A percentile compares a stretch with the other conserved stretches of the same genome.
Evolutionary conservation across 2,888 invertebrate species (phyloP).

Genomic region (Agrilus mali): DNA sequence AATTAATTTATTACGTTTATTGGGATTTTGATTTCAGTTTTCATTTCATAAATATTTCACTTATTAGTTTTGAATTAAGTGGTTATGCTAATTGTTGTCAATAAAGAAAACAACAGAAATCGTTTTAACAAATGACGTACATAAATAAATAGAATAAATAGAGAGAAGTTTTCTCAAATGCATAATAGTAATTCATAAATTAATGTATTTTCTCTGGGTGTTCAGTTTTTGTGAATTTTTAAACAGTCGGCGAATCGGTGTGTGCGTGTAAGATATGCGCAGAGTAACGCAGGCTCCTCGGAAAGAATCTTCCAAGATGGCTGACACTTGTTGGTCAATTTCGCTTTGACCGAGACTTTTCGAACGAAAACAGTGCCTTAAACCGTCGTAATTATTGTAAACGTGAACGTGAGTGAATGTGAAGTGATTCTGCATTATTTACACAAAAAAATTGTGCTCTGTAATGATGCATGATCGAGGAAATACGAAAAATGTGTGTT

Average conservation of each 20-base stretch:
- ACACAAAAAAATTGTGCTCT: constrained; percentile 9
- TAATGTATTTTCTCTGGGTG: not conserved
- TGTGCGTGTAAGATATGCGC: constrained; percentile 11
- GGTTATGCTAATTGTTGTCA: too few species aligned
- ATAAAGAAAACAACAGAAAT: not conserved
- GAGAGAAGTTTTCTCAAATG: not conserved
- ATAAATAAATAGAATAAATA: not conserved
- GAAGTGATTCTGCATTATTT: constrained; percentile 9
- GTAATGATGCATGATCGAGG: constrained; percentile 24
- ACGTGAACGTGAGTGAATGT: constrained; percentile 13
- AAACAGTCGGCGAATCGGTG: constrained; percentile 5
- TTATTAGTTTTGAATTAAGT: too few species aligned
- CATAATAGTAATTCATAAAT: not conserved
- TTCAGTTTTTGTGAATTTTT: not conserved
- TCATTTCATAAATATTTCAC: too few species aligned
- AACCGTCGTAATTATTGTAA: constrained; percentile 17
- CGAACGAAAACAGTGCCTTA: constrained; percentile 25
- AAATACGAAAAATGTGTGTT: constrained; percentile 26
- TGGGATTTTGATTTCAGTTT: too few species aligned
- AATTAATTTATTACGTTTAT: too few species aligned
- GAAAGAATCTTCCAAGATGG: constrained; percentile 26
- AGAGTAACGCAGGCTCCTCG: constrained; percentile 7
- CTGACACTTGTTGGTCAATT: constrained; percentile 34
- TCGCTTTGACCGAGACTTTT: constrained; percentile 22
- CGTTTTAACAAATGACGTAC: not conserved